phyloP scores from a whole-genome alignment of 2,888 invertebrate species.

The Anorthoa munda region DNA sequence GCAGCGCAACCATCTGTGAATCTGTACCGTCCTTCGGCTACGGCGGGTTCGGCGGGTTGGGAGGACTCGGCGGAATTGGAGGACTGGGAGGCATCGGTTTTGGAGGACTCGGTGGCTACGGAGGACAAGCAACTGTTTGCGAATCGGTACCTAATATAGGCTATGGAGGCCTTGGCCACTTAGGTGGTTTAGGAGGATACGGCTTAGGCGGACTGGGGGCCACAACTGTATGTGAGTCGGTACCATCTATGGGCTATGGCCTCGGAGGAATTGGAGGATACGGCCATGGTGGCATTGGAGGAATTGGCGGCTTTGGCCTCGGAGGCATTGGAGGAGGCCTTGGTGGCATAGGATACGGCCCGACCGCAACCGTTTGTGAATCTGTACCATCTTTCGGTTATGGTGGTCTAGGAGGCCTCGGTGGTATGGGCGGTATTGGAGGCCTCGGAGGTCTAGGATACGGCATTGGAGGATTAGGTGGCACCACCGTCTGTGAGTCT shows the following conservation, averaged over 20 bases:
- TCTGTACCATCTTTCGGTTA: constrained; percentile 35
- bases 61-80: constrained; percentile 29
- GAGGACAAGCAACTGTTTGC: not conserved
- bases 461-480: constrained; percentile 31
- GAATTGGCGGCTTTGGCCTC: constrained; percentile 26
- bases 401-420: constrained; percentile 20
- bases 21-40: constrained; percentile 32
- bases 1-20: constrained; percentile 44
- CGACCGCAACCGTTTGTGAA: constrained; percentile 47
- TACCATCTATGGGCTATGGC: not conserved
- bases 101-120: constrained; percentile 45
- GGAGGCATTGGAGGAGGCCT: constrained; percentile 55
- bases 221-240: not conserved
- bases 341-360: constrained; percentile 30
- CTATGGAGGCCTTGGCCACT: not conserved
- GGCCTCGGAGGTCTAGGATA: constrained; percentile 6
- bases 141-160: not conserved
- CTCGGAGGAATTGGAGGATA: not conserved
- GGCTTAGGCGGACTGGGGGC: constrained; percentile 33
- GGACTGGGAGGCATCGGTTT: constrained; percentile 25
- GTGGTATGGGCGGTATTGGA: constrained; percentile 29
- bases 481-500: constrained; percentile 41
- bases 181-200: constrained; percentile 33
- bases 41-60: constrained; percentile 33
- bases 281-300: constrained; percentile 16